A percentile compares a stretch with the other conserved stretches of the same genome.
phyloP scores from a whole-genome alignment of 2,797 vertebrate genomes.

The Myotis planiceps region DNA sequence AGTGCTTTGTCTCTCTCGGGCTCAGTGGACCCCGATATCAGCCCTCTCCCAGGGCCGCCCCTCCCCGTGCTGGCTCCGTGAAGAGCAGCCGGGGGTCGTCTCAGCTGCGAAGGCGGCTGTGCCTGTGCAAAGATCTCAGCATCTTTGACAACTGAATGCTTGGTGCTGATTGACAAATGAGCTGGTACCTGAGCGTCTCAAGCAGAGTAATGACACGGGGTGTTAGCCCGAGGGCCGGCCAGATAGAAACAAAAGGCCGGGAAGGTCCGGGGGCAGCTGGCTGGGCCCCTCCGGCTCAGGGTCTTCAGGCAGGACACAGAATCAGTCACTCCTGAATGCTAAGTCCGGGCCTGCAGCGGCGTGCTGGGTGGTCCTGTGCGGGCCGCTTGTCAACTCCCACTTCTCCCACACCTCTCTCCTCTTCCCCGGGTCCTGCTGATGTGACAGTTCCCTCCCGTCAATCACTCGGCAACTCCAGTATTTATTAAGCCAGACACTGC shows the following conservation, averaged over 20 bases:
- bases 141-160: conserved; percentile 77
- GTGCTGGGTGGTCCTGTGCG: conserved; percentile 69
- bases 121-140: conserved; percentile 47
- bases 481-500: conserved; percentile 35
- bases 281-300: neutral
- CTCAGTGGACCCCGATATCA: conserved; percentile 63
- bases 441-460: conserved; percentile 38
- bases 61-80: neutral
- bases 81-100: conserved; percentile 80
- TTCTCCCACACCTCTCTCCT: conserved; percentile 52
- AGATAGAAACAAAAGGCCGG: conserved; percentile 74
- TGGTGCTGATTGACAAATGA: conserved; percentile 86
- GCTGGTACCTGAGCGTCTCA: conserved; percentile 80
- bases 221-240: conserved; percentile 66
- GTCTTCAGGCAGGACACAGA: neutral
- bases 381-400: conserved; percentile 53
- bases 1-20: neutral
- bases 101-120: conserved; percentile 61
- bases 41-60: conserved; percentile 67
- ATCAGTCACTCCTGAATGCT: neutral
- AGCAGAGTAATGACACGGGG: conserved; percentile 78
- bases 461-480: conserved; percentile 65
- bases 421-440: neutral
- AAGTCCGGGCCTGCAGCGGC: neutral
- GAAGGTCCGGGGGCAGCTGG: conserved; percentile 63